Percentiles rank a stretch among this genome's conserved stretches.
These are phyloP conservation scores for Drosophila neocordata DNA, from an alignment of 1,140 invertebrate species.

Conservation along the genomic window DNA sequence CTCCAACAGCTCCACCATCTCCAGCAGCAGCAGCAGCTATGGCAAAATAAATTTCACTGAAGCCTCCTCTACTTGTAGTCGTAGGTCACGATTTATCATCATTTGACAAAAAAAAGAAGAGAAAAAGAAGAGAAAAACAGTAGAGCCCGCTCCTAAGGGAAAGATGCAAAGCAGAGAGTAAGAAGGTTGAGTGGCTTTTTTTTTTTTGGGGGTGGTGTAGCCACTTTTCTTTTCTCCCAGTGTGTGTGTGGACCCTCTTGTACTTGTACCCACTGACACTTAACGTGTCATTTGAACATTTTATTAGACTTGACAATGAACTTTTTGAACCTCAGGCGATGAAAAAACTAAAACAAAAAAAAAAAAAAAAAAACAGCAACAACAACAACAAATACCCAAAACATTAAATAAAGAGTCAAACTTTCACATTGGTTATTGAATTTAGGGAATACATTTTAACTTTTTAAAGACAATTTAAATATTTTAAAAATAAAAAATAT, in stretches of 20 bases:
- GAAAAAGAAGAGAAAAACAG: not conserved
- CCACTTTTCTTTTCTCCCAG: constrained; percentile 16
- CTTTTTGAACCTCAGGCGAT: constrained; percentile 56
- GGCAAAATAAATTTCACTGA: constrained; percentile 62
- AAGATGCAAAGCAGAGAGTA: not conserved
- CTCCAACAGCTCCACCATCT: too few species aligned
- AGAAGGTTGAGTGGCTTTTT: not conserved
- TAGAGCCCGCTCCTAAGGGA: too few species aligned
- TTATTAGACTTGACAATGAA: constrained; percentile 81
- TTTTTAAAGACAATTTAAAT: too few species aligned
- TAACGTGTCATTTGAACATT: constrained; percentile 79
- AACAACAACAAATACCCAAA: constrained; percentile 14
- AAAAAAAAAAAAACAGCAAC: not conserved
- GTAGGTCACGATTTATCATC: constrained; percentile 77
- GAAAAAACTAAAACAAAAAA: constrained; percentile 23
- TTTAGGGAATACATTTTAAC: too few species aligned
- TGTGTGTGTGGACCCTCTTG: constrained; percentile 38
- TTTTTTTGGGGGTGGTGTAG: constrained; percentile 9
- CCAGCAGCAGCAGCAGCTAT: not conserved
- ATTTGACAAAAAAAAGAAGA: constrained; percentile 64
- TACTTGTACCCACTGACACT: constrained; percentile 70
- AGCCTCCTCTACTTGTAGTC: constrained; percentile 37
- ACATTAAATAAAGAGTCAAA: constrained; percentile 21
- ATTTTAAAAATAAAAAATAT: too few species aligned
- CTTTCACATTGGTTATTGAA: constrained; percentile 57